Percentiles rank a stretch among this genome's conserved stretches.
Conservation (phyloP, 2,797 vertebrate species). For the Poecilia picta region DNA sequence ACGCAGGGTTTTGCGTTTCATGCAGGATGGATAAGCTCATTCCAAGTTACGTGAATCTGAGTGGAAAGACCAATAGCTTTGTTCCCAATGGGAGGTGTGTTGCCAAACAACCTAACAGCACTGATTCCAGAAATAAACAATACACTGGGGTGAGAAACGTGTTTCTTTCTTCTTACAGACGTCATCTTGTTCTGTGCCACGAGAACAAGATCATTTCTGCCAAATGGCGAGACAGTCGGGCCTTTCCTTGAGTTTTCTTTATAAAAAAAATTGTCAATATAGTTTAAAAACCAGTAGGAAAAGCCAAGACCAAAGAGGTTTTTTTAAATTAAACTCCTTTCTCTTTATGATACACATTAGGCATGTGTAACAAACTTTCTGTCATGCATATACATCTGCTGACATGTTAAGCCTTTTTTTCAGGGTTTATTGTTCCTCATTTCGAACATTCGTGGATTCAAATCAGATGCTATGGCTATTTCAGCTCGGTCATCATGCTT, state of each 20-base stretch:
- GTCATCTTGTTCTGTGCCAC: background rate
- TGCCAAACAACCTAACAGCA: constrained; percentile 28
- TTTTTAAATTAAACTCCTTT: background rate
- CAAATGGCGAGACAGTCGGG: background rate
- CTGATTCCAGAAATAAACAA: constrained; percentile 1
- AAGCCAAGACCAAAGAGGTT: background rate
- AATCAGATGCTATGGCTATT: background rate
- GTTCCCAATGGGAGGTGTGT: constrained; percentile 22
- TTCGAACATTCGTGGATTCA: background rate
- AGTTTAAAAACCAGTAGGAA: background rate
- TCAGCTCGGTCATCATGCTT: background rate
- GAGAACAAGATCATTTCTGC: too few species aligned
- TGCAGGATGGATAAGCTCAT: constrained; percentile 54
- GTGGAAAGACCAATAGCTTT: constrained; percentile 31
- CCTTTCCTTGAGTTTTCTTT: background rate
- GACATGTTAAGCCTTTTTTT: background rate
- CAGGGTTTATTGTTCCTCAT: background rate
- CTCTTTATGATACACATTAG: background rate
- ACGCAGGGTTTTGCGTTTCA: constrained; percentile 42
- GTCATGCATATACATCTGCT: background rate
- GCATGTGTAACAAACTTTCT: background rate
- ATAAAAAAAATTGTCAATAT: background rate
- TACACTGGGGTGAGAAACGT: background rate
- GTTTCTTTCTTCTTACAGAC: too few species aligned
- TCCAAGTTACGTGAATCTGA: constrained; percentile 49